Percentiles rank a stretch among this genome's conserved stretches.
Evolutionary conservation across 2,113 vertebrate genomes (phyloP).

Genomic region (Petromus typicus): DNA sequence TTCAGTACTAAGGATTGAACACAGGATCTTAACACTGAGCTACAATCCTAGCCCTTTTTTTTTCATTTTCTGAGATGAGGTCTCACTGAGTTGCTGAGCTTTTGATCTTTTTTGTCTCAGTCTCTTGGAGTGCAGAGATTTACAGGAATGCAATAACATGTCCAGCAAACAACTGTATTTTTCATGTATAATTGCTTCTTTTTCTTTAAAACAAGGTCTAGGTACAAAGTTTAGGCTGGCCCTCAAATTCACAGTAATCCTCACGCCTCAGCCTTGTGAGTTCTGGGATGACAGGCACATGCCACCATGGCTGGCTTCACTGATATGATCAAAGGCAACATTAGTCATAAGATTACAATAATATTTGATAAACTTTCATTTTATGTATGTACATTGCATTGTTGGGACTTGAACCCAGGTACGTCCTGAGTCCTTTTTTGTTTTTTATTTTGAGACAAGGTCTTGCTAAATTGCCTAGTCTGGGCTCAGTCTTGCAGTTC

Average conservation of each 20-base stretch:
- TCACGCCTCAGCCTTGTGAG: neutral
- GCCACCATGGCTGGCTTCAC: neutral
- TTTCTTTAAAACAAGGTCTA: neutral
- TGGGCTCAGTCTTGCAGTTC: neutral
- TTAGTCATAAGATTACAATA: neutral
- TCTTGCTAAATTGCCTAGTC: too few species aligned
- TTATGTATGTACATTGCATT: neutral
- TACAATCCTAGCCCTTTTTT: too few species aligned
- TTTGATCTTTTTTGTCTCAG: neutral
- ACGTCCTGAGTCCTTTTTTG: neutral
- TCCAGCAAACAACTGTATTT: too few species aligned
- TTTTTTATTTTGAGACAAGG: neutral
- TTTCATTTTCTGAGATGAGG: neutral
- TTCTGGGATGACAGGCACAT: neutral
- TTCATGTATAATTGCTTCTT: too few species aligned
- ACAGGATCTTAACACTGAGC: too few species aligned
- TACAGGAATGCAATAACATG: neutral
- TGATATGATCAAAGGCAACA: neutral
- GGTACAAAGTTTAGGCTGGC: neutral
- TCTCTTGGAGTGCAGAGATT: neutral
- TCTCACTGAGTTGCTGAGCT: neutral
- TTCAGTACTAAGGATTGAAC: too few species aligned
- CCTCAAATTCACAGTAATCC: neutral
- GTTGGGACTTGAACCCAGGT: neutral
- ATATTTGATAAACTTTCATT: conserved; percentile 41